phyloP scores from a whole-genome alignment of 2,797 vertebrate species.

The Hyperoplus lanceolatus region DNA sequence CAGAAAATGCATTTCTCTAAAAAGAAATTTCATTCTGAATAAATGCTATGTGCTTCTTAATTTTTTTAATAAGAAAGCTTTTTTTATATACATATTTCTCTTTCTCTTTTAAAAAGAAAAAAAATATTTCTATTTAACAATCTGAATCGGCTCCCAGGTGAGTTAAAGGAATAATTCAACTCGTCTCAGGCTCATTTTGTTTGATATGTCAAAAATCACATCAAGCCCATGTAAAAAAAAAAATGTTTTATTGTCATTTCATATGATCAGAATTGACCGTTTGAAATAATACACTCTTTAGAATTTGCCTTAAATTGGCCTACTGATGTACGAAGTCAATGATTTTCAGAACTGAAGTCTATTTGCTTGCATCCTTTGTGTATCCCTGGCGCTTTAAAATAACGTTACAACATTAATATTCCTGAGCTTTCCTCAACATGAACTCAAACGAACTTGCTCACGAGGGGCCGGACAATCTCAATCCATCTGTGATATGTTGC shows the following conservation, averaged over 20 bases:
- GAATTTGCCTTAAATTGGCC: constrained; percentile 17
- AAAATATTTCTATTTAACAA: too few relatives aligned
- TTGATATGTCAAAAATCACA: neutral
- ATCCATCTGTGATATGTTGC: constrained; percentile 25
- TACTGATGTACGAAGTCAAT: neutral
- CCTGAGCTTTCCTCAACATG: neutral
- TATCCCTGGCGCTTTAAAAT: neutral
- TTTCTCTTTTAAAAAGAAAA: neutral
- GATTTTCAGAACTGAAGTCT: neutral
- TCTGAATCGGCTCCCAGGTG: neutral
- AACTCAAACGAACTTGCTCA: constrained; percentile 14
- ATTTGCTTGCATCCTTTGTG: neutral
- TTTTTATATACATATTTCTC: neutral
- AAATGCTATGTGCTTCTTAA: constrained; percentile 62
- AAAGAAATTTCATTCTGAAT: constrained; percentile 69
- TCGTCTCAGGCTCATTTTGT: neutral
- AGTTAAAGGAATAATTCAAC: constrained; percentile 3
- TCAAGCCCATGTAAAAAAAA: neutral
- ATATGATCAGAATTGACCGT: neutral
- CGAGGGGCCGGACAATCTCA: constrained; percentile 56
- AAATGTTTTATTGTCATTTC: neutral
- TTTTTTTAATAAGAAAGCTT: constrained; percentile 15
- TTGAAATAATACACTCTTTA: neutral
- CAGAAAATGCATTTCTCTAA: constrained; percentile 54
- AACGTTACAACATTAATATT: neutral